Conservation (phyloP, 2,113 vertebrate species). For the Barnardius zonarius region DNA sequence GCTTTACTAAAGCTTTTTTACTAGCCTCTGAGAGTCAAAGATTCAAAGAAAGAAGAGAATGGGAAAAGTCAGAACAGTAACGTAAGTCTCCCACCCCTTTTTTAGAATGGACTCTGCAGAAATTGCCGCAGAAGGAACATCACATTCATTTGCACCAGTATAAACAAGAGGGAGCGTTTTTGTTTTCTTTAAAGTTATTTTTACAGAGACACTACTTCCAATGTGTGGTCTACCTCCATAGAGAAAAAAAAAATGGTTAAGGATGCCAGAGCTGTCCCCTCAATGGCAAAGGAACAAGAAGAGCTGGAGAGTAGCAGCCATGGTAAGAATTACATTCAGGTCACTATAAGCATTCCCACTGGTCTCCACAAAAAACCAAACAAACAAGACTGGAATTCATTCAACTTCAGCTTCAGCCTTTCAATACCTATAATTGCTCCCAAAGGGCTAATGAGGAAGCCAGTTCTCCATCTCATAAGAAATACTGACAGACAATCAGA, state of each 20-base stretch:
- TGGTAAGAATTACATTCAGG: neutral
- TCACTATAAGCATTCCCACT: neutral
- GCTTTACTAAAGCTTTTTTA: neutral
- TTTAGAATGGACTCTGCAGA: neutral
- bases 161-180: neutral
- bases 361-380: neutral
- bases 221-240: neutral
- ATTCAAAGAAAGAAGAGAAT: neutral
- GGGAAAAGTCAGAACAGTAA: neutral
- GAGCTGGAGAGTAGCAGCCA: neutral
- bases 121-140: neutral
- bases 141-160: neutral
- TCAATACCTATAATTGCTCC: neutral
- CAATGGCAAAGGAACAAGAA: neutral
- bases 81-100: accelerated
- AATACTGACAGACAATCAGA: neutral
- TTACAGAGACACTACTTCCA: neutral
- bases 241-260: neutral
- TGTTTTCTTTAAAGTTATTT: neutral
- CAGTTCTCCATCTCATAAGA: neutral
- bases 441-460: neutral
- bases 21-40: neutral
- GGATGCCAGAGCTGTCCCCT: neutral
- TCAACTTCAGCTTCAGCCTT: neutral
- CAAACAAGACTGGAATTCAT: neutral